Conservation (phyloP, 1,140 invertebrate genomes). For the Gyrodactylus salaris region DNA sequence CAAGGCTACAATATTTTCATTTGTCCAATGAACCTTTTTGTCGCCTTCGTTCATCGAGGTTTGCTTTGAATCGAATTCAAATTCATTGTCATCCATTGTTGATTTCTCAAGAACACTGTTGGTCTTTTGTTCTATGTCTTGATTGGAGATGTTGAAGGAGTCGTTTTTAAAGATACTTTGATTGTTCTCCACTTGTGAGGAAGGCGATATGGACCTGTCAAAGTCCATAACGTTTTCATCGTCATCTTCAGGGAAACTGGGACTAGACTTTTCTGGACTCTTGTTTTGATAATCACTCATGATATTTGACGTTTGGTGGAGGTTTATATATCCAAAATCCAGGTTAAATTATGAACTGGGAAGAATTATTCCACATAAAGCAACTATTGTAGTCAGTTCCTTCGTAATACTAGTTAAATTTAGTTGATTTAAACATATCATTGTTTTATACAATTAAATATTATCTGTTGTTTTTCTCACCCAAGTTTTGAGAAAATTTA, state of each 20-base stretch:
- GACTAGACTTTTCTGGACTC: not conserved
- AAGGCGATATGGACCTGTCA: not conserved
- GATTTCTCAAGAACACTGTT: not conserved
- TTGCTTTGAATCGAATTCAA: not conserved
- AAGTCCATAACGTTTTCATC: not conserved
- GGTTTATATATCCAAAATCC: not conserved
- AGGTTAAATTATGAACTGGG: not conserved
- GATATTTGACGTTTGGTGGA: not conserved
- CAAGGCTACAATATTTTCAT: not conserved
- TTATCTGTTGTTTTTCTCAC: no score
- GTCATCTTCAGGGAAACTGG: not conserved
- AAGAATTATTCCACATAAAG: not conserved
- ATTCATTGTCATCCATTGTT: not conserved
- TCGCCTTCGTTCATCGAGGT: not conserved
- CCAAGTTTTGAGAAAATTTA: no score
- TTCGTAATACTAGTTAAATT: not conserved
- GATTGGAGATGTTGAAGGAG: not conserved
- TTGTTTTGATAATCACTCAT: not conserved
- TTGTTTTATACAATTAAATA: no score
- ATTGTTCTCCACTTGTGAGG: not conserved
- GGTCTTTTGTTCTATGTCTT: not conserved
- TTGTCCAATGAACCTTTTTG: constrained; percentile 4
- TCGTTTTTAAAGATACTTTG: not conserved
- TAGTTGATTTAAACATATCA: not conserved
- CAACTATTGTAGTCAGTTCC: not conserved